phyloP scores from a whole-genome alignment of 2,113 vertebrate species.

The Myrmecobius fasciatus region DNA sequence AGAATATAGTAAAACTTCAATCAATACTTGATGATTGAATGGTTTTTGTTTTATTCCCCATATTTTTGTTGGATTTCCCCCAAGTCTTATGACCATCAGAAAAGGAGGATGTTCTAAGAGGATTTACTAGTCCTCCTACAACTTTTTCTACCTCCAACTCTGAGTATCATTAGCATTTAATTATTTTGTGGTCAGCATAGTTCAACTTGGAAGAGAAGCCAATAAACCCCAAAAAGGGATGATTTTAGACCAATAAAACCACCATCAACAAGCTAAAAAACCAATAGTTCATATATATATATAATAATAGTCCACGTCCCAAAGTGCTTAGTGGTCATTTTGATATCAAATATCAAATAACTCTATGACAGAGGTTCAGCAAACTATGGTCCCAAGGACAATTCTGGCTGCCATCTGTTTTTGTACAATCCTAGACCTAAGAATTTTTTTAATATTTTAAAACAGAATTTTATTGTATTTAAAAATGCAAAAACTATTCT shows the following conservation, averaged over 20 bases:
- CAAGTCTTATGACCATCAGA: background rate
- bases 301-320: background rate
- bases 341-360: background rate
- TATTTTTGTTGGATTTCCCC: background rate
- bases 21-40: background rate
- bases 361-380: no score
- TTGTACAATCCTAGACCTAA: background rate
- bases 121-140: conserved; percentile 2
- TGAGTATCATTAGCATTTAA: background rate
- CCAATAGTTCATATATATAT: background rate
- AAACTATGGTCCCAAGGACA: background rate
- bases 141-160: background rate
- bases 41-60: background rate
- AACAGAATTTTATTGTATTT: background rate
- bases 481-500: background rate
- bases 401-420: background rate
- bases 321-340: conserved; percentile 11
- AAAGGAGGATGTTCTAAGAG: background rate
- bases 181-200: conserved; percentile 21
- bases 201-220: background rate
- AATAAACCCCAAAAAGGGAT: conserved; percentile 45
- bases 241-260: conserved; percentile 59
- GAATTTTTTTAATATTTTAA: background rate
- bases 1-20: background rate
- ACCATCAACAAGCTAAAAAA: conserved; percentile 30